Base-by-base conservation (phyloP, 2,797 vertebrate species). In the Bryconaethiops microstoma region DNA sequence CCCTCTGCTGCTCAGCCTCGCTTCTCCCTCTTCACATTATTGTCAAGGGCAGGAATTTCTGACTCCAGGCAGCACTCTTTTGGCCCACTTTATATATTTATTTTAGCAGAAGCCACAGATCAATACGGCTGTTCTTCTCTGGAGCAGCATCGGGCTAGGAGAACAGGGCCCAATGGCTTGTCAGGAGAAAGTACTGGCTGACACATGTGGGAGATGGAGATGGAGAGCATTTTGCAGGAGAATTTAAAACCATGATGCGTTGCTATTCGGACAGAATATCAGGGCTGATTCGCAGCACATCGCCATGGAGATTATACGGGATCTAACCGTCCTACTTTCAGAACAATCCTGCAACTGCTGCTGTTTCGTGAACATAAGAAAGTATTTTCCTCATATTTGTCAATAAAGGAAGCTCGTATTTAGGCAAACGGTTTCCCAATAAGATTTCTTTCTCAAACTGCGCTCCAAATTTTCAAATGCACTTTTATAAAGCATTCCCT, bases 111-210 rank as follows among this genome's bases (percentile, higher is more conserved):
- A 85, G 84, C 35, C 85, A 81, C 77, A 84, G 91, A 95, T 94
- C 94, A 92, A 94, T 94, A 94, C 21, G 82, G 87, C 87, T 90
- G 89, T 92, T 92, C 90, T 90, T 85, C 90, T 89, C 86, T 81
- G 71, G 88, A 91, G 90, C 85, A 87, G 85, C 79, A 78, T 78
- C 70, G 54, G 81, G 77, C 68, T 75, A 19, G 60, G 23, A 65
- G 70, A 73, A 85, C 72, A 80, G 79, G 78, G 86, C 72, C 72
- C 77, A 84, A 81, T 50, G 65, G 74, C 88, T 83, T 89, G 90
- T 91, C 91, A 88, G 86, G 88, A 89, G 90, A 90, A 86, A 90
- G 85, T 88, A 87, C 87, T 84, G 80, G 83, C 86, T 88, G 91
- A 90, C 78, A 73, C 84, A 57, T 84, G 65, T 23, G 23, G 29